Percentiles rank a stretch among this genome's conserved stretches.
These are phyloP conservation scores for Bactericera cockerelli DNA, from an alignment of 1,140 invertebrate species.

Conservation along the genomic window DNA sequence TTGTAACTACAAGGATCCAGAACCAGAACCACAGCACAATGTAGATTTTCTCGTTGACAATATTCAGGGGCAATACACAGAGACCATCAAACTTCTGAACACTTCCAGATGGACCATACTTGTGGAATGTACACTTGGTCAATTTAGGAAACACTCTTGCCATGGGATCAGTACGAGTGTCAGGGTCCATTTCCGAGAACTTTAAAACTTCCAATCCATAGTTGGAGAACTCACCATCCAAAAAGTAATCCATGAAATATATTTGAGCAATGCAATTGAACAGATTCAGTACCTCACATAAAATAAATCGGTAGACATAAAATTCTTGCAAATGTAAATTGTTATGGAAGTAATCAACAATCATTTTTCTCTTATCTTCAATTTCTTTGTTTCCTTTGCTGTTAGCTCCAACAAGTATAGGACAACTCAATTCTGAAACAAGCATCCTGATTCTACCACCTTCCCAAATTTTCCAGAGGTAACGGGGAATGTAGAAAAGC, in stretches of 20 bases:
- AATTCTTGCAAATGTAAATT: conserved; percentile 74
- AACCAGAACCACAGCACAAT: conserved; percentile 95
- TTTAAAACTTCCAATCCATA: conserved; percentile 68
- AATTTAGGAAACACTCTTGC: conserved; percentile 74
- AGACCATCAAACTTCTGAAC: conserved; percentile 80
- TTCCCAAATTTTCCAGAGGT: conserved; percentile 81
- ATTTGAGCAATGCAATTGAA: conserved; percentile 81
- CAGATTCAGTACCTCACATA: conserved; percentile 73
- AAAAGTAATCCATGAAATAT: conserved; percentile 78
- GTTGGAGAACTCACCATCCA: conserved; percentile 72
- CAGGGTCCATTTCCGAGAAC: conserved; percentile 72
- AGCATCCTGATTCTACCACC: conserved; percentile 73
- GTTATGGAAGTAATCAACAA: conserved; percentile 66
- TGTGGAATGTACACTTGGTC: conserved; percentile 81
- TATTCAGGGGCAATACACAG: conserved; percentile 72
- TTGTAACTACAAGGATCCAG: conserved; percentile 60
- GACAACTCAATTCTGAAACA: conserved; percentile 67
- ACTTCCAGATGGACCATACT: conserved; percentile 76
- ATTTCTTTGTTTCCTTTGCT: conserved; percentile 26
- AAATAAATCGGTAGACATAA: conserved; percentile 71
- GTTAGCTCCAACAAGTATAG: conserved; percentile 59
- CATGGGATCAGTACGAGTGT: conserved; percentile 71
- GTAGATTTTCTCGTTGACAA: conserved; percentile 93
- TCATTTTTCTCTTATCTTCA: conserved; percentile 53
- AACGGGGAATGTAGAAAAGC: conserved; percentile 83